These are phyloP conservation scores for Falco rusticolus DNA, from an alignment of 2,797 vertebrate species.

Conservation along the genomic window DNA sequence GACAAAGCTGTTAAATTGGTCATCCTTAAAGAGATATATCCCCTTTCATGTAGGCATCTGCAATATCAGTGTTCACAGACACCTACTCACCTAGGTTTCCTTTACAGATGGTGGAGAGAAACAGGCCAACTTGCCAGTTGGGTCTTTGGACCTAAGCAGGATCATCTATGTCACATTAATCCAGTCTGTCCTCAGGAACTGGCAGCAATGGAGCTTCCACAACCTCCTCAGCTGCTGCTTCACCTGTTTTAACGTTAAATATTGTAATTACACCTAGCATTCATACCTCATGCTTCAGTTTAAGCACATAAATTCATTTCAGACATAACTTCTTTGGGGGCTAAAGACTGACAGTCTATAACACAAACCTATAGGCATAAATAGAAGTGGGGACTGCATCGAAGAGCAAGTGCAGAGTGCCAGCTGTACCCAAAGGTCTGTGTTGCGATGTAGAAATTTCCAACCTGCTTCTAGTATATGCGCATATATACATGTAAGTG, in stretches of 20 bases:
- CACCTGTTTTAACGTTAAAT: not conserved
- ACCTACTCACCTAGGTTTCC: not conserved
- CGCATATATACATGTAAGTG: not conserved
- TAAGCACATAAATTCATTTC: not conserved
- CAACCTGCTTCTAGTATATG: not conserved
- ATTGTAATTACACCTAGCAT: not conserved
- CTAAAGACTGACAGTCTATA: not conserved
- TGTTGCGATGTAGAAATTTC: not conserved
- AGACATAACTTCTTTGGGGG: not conserved
- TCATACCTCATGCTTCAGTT: not conserved
- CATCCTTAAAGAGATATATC: not conserved
- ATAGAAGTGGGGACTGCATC: not conserved
- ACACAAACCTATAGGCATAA: not conserved
- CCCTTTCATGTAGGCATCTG: not conserved
- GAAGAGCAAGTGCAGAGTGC: not conserved
- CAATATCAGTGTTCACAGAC: not conserved
- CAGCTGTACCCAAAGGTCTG: not conserved
- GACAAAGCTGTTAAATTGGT: not conserved
- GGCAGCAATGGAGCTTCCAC: not conserved
- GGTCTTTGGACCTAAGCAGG: not conserved
- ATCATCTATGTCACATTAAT: not conserved
- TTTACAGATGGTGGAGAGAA: not conserved
- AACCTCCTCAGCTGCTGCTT: not conserved
- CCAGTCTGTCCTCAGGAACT: not conserved
- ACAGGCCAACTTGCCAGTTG: accelerated